Evolutionary conservation across 1,140 invertebrate genomes (phyloP).

Genomic region (Ylistrum balloti): DNA sequence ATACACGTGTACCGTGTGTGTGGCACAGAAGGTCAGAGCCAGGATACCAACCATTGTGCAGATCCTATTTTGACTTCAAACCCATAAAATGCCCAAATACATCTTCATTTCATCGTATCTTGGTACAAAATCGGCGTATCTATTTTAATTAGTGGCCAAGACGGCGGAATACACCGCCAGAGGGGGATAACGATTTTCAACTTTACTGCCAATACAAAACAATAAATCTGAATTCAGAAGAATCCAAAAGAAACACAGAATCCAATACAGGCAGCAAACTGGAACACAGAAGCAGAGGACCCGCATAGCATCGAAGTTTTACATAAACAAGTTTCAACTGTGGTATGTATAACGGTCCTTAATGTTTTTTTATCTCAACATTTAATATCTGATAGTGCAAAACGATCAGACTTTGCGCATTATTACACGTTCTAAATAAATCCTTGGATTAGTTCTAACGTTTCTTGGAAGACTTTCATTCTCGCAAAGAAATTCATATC

Average conservation of each 20-base stretch:
- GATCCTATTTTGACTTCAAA: constrained; percentile 10
- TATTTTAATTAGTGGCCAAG: constrained; percentile 34
- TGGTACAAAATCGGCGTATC: neutral
- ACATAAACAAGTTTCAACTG: neutral
- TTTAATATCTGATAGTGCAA: neutral
- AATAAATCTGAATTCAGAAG: constrained; percentile 28
- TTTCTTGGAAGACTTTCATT: neutral
- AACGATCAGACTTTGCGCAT: neutral
- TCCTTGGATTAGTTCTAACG: neutral
- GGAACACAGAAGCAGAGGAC: neutral
- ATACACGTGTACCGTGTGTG: neutral
- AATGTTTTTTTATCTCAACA: neutral
- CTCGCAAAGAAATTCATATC: neutral
- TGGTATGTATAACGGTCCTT: no score
- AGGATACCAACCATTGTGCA: neutral
- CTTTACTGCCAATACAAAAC: constrained; percentile 6
- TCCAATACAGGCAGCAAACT: neutral
- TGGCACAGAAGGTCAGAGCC: neutral
- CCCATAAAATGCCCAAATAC: constrained; percentile 20
- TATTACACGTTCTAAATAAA: neutral
- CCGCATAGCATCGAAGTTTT: neutral
- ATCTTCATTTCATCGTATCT: neutral
- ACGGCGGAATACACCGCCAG: neutral
- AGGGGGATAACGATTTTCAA: constrained; percentile 25
- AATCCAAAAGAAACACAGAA: neutral